phyloP scores from a whole-genome alignment of 1,140 invertebrate species.

The Magallana angulata region DNA sequence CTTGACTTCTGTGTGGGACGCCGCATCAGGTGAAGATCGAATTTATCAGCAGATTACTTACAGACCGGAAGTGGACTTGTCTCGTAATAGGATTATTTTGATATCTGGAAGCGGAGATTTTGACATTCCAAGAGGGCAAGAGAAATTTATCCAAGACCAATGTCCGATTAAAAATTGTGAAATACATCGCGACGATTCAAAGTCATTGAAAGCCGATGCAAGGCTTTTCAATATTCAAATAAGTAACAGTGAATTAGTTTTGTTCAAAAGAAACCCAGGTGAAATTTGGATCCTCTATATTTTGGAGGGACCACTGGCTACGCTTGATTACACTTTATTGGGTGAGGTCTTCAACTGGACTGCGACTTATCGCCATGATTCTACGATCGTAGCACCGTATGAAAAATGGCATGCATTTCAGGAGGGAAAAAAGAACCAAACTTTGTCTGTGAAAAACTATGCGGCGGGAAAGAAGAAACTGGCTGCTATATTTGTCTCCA shows the following conservation, averaged over 20 bases:
- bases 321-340: slow-evolving; percentile 36
- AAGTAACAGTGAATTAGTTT: background rate
- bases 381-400: slow-evolving; percentile 96
- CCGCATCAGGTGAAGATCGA: slow-evolving; percentile 42
- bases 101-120: slow-evolving; percentile 43
- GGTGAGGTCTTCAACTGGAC: slow-evolving; percentile 91
- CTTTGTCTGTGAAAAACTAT: slow-evolving; percentile 56
- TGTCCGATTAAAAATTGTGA: slow-evolving; percentile 43
- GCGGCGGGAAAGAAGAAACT: slow-evolving; percentile 68
- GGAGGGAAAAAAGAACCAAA: background rate
- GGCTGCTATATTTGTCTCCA: slow-evolving; percentile 99
- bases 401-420: slow-evolving; percentile 83
- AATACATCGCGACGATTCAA: background rate
- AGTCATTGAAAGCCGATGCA: slow-evolving; percentile 27
- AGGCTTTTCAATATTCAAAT: slow-evolving; percentile 40
- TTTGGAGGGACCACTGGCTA: slow-evolving; percentile 47
- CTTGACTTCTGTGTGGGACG: slow-evolving; percentile 44
- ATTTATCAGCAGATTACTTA: slow-evolving; percentile 49
- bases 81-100: slow-evolving; percentile 37
- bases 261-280: slow-evolving; percentile 37
- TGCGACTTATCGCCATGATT: slow-evolving; percentile 91
- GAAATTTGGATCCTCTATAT: slow-evolving; percentile 56
- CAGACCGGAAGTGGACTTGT: slow-evolving; percentile 13
- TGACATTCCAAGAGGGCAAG: slow-evolving; percentile 33
- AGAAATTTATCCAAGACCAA: slow-evolving; percentile 16